A percentile compares a stretch with the other conserved stretches of the same genome.
phyloP scores from a whole-genome alignment of 2,888 invertebrate genomes.

The Drosophila birchii region DNA sequence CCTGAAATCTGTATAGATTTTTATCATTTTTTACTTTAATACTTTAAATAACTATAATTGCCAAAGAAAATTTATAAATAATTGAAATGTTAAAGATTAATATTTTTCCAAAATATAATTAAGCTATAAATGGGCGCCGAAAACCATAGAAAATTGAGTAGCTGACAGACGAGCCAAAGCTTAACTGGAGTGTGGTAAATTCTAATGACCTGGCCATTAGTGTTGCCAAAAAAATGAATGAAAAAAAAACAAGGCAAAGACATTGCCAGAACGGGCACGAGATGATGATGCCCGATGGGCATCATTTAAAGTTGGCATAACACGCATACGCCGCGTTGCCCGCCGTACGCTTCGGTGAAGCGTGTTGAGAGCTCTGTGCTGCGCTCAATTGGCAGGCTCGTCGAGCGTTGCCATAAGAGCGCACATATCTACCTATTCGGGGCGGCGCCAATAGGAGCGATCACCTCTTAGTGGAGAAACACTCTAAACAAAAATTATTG shows the following conservation, averaged over 20 bases:
- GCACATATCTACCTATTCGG: constrained; percentile 11
- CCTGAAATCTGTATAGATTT: background rate
- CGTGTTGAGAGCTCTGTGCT: constrained; percentile 74
- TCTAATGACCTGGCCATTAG: constrained; percentile 45
- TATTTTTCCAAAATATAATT: constrained; percentile 4
- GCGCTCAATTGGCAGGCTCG: constrained; percentile 74
- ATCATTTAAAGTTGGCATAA: constrained; percentile 69
- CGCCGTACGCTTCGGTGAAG: constrained; percentile 73
- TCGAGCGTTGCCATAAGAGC: constrained; percentile 62
- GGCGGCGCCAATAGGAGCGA: constrained; percentile 48
- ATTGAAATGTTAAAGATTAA: background rate
- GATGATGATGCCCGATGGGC: constrained; percentile 40
- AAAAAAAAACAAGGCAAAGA: background rate
- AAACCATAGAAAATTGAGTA: constrained; percentile 29
- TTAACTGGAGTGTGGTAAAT: constrained; percentile 40
- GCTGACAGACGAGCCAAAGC: constrained; percentile 12
- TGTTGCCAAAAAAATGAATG: constrained; percentile 24
- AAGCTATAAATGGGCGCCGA: constrained; percentile 23
- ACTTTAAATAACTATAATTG: background rate
- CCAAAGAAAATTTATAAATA: background rate
- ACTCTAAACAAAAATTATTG: constrained; percentile 7
- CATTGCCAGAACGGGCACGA: background rate
- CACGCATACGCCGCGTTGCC: constrained; percentile 72
- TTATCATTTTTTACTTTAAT: background rate
- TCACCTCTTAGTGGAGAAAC: constrained; percentile 1